A percentile compares a stretch with the other conserved stretches of the same genome.
Conservation (phyloP, 2,797 vertebrate species). For the Sebastes itinus region DNA sequence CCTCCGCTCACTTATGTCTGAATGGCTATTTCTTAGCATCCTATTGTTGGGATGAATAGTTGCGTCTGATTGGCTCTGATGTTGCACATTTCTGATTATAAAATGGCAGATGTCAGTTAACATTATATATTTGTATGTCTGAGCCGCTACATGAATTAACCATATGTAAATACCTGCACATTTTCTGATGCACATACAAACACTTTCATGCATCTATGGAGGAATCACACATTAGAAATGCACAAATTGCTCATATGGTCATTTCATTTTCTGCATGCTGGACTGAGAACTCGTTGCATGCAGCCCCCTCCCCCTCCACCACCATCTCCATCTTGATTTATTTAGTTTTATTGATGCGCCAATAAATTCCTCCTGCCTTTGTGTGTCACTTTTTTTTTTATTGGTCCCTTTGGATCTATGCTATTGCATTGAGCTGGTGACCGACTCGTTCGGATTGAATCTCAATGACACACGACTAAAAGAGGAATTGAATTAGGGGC, state of each 20-base stretch:
- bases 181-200: not conserved
- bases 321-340: constrained; percentile 46
- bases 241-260: not conserved
- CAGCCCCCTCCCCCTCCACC: not conserved
- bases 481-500: constrained; percentile 24
- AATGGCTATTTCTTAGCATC: not conserved
- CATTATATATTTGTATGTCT: not conserved
- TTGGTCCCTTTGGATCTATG: constrained; percentile 46
- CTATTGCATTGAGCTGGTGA: constrained; percentile 20
- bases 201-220: not conserved
- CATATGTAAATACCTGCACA: not conserved
- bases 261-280: not conserved
- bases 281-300: not conserved
- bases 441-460: constrained; percentile 27
- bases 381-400: constrained; percentile 43
- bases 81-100: not conserved
- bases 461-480: constrained; percentile 41
- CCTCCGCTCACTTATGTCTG: too few relatives aligned
- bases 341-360: constrained; percentile 45
- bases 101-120: not conserved
- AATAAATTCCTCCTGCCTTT: constrained; percentile 54
- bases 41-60: not conserved
- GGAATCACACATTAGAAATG: not conserved
- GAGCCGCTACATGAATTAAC: not conserved
- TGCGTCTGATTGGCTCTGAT: not conserved